These are phyloP conservation scores for Sus cebifrons DNA, from an alignment of 2,797 vertebrate genomes.

Conservation along the genomic window DNA sequence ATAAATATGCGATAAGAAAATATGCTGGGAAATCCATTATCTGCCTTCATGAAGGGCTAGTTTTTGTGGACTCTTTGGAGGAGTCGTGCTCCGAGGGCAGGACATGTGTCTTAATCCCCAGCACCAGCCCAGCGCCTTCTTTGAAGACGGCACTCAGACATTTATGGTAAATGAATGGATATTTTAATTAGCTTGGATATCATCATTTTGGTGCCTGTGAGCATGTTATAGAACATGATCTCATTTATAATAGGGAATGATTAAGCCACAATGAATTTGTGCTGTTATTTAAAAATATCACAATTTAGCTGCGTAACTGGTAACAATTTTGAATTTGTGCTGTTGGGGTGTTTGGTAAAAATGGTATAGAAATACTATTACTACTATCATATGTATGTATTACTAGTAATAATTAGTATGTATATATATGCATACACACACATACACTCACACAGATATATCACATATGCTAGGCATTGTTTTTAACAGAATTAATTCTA, in stretches of 20 bases:
- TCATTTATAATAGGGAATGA: conserved; percentile 52
- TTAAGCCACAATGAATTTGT: not conserved
- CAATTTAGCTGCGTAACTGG: not conserved
- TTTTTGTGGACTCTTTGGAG: not conserved
- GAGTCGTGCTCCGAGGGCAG: not conserved
- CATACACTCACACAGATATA: too few species aligned
- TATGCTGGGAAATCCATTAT: not conserved
- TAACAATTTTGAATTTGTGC: conserved; percentile 49
- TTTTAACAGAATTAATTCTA: conserved; percentile 55
- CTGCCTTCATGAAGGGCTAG: not conserved
- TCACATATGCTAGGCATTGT: not conserved
- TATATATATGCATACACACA: too few species aligned
- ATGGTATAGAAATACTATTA: not conserved
- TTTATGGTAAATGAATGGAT: not conserved
- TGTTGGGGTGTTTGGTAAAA: not conserved
- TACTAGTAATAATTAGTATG: not conserved
- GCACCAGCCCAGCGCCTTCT: not conserved
- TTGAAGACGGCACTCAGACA: not conserved
- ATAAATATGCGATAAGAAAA: conserved; percentile 26
- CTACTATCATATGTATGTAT: not conserved
- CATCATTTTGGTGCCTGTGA: not conserved
- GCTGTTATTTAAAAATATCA: not conserved
- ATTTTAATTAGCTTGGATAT: not conserved
- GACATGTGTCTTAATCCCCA: not conserved
- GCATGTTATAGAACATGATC: not conserved